Percentiles rank a stretch among this genome's conserved stretches.
Conservation (phyloP, 2,888 invertebrate species). For the Platycnemis pennipes region DNA sequence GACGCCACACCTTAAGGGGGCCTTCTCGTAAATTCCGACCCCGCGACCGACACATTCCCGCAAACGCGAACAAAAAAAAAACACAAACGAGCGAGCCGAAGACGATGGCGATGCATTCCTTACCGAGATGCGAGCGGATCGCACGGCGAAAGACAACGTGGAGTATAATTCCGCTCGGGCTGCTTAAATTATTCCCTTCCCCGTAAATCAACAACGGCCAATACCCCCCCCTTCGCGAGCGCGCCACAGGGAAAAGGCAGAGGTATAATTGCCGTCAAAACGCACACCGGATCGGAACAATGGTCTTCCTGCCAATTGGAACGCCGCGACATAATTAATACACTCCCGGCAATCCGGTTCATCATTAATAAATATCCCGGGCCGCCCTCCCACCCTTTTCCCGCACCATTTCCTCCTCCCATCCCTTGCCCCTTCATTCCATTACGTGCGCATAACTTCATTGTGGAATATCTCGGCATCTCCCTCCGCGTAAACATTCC, state of each 20-base stretch:
- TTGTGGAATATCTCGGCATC: constrained; percentile 15
- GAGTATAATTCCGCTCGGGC: constrained; percentile 11
- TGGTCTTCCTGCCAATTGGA: constrained; percentile 3
- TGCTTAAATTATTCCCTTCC: constrained; percentile 14
- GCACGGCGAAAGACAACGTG: not conserved
- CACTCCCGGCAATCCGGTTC: constrained; percentile 14
- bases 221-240: not conserved
- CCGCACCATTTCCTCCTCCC: not conserved
- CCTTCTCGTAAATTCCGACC: not conserved
- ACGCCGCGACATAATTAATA: constrained; percentile 35
- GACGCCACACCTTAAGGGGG: not conserved
- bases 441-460: constrained; percentile 36
- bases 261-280: constrained; percentile 3
- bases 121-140: not conserved
- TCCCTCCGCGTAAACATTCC: not conserved
- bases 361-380: constrained; percentile 21
- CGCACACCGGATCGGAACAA: constrained; percentile 26
- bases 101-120: not conserved
- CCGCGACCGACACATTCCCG: not conserved
- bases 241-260: not conserved
- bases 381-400: not conserved
- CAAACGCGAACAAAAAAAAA: not conserved
- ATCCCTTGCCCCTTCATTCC: not conserved
- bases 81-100: not conserved
- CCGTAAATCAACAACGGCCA: constrained; percentile 10